Evolutionary conservation across 2,797 vertebrate genomes (phyloP).

Genomic region (Capromys pilorides): DNA sequence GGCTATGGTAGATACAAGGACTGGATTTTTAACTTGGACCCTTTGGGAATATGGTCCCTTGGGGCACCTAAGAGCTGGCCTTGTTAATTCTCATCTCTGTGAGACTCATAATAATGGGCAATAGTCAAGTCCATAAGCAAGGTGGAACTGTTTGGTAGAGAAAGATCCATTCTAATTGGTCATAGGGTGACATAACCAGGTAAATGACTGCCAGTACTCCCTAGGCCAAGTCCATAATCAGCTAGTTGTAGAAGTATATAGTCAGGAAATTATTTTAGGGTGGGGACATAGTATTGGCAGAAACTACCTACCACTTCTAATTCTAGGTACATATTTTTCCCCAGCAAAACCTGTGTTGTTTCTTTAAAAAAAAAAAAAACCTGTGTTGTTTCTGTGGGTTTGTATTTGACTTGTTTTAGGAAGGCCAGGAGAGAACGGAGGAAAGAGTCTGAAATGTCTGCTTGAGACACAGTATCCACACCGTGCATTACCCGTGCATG

Average conservation of each 20-base stretch:
- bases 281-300: slow-evolving; percentile 32
- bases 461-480: not conserved
- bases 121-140: slow-evolving; percentile 17
- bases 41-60: not conserved
- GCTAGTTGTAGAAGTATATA: not conserved
- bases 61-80: not conserved
- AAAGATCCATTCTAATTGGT: slow-evolving; percentile 31
- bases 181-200: not conserved
- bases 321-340: not conserved
- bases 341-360: slow-evolving; percentile 9
- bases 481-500: not conserved
- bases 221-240: not conserved
- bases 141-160: slow-evolving; percentile 45
- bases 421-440: not conserved
- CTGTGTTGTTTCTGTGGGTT: not conserved
- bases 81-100: slow-evolving; percentile 42
- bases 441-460: slow-evolving; percentile 9
- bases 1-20: not conserved
- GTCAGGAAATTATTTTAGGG: slow-evolving; percentile 39
- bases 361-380: too few relatives aligned
- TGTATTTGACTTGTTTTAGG: slow-evolving; percentile 49
- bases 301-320: not conserved
- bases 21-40: not conserved
- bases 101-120: not conserved
- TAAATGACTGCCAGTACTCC: not conserved